These are phyloP conservation scores for Mormyrus hasselquistii DNA, from an alignment of 2,797 vertebrate genomes.

Conservation along the genomic window DNA sequence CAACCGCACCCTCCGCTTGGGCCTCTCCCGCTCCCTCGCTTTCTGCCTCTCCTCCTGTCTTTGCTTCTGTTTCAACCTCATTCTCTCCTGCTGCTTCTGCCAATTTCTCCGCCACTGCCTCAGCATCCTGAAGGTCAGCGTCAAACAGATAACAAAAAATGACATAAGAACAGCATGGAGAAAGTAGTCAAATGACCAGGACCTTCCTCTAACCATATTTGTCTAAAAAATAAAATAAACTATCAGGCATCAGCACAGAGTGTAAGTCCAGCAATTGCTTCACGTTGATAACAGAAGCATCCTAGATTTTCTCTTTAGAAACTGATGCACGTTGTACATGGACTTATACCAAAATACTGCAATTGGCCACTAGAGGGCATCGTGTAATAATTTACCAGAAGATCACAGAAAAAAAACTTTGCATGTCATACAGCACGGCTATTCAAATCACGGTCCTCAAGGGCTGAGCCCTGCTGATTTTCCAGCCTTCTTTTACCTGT, in stretches of 20 bases:
- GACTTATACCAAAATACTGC: background rate
- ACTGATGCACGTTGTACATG: background rate
- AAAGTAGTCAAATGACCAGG: background rate
- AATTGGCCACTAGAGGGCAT: constrained; percentile 39
- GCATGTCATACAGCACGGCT: background rate
- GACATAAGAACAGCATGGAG: background rate
- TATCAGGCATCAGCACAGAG: background rate
- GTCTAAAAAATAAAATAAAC: background rate
- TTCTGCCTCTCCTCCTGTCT: constrained; percentile 20
- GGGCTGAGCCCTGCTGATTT: background rate
- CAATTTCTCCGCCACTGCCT: background rate
- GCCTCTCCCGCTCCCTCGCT: constrained; percentile 38
- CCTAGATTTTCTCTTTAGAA: background rate
- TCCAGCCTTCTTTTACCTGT: background rate
- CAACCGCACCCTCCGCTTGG: constrained; percentile 46
- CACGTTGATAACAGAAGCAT: background rate
- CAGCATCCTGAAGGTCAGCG: background rate
- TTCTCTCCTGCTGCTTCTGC: background rate
- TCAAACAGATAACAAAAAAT: background rate
- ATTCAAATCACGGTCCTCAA: background rate
- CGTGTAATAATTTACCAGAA: constrained; percentile 21
- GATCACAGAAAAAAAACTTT: background rate
- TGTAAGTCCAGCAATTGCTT: background rate
- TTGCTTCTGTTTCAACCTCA: background rate
- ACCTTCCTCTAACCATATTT: background rate